Evolutionary conservation across 2,888 invertebrate species (phyloP), one percentile per base, ranked within the genome.

Genomic region (Phyllotreta striolata): DNA sequence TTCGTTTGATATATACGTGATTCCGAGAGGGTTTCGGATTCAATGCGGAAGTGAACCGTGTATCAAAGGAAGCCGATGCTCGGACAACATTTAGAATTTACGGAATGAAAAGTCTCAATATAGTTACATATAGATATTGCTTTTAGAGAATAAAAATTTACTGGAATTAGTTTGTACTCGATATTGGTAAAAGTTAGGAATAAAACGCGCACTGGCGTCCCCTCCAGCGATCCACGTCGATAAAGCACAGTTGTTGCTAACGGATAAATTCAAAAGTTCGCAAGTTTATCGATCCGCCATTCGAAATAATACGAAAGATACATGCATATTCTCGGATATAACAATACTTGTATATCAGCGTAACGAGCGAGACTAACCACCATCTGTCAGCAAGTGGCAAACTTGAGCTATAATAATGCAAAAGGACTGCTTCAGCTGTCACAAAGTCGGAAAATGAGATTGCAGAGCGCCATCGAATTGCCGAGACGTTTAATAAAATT

Each of bases 311-410:
- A 55, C 61, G 14, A 4, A 56, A 54, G 57, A 64, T 64, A 57
- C 61, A 64, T 64, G 62, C 62, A 64, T 62, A 64, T 61, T 54
- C 62, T 62, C 51, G 64, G 47, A 47, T 54, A 64, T 64, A 64
- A 64, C 64, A 64, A 64, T 64, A 56, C 61, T 64, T 62, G 64
- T 64, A 62, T 64, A 64, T 64, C 64, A 64, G 52, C 56, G 57
- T 52, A 64, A 64, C 64, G 61, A 57, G 56, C 55, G 12, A 54
- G 56, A 54, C 56, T 62, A 61, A 55, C 64, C 64, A 62, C 56
- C 64, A 62, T 61, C 61, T 64, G 64, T 64, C 64, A 64, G 54
- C 57, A 62, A 64, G 64, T 61, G 64, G 64, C 52, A 51, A 64
- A 64, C 64, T 64, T 64, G 54, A 62, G 57, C 64, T 54, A 62